Evolutionary conservation across 1,140 invertebrate species (phyloP), one percentile per base, ranked within the genome.

Genomic region (Choristoneura fumiferana): DNA sequence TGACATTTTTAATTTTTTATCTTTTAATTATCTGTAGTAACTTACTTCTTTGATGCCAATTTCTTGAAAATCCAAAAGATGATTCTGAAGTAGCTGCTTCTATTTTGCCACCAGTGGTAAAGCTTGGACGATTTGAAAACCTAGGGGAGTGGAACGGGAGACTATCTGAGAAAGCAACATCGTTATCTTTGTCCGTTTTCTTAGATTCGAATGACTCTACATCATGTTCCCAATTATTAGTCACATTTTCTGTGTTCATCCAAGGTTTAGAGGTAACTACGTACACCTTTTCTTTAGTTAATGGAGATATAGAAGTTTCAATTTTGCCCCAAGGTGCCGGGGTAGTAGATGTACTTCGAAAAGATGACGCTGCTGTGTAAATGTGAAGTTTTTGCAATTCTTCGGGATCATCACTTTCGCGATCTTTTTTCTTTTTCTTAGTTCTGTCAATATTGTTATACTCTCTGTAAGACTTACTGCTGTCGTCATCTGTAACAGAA

Each of bases 261-360:
- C 85, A 87, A 14, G 93, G 90, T 60, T 93, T 92, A 6, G 94
- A 94, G 1, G 95, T 95, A 1, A 95, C 94, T 8, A 95, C 92
- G 68, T 95, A 95, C 0, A 95, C 91, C 79, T 94, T 94, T 84
- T 96, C 95, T 64, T 93, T 94, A 3, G 93, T 94, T 37, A 93
- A 80, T 29, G 93, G 91, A 1, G 93, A 93, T 66, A 94, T 92
- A 8, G 93, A 92, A n/a, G 94, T 91, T 76, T 93, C 90, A 57
- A 93, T 89, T 65, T 90, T 78, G 15, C 93, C 91, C 94, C 94
- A 95, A 1, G 90, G 85, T 12, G 91, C 90, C 38, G 81, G 79
- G 5, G 87, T 89, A 0, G 84, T 84, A 14, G 84, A 85, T 4
- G 74, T 63, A 33, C 60, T 75, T 39, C 85, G 57, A 60, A 89